phyloP scores from a whole-genome alignment of 2,113 vertebrate genomes.

The Tenebrosternarchus preto region DNA sequence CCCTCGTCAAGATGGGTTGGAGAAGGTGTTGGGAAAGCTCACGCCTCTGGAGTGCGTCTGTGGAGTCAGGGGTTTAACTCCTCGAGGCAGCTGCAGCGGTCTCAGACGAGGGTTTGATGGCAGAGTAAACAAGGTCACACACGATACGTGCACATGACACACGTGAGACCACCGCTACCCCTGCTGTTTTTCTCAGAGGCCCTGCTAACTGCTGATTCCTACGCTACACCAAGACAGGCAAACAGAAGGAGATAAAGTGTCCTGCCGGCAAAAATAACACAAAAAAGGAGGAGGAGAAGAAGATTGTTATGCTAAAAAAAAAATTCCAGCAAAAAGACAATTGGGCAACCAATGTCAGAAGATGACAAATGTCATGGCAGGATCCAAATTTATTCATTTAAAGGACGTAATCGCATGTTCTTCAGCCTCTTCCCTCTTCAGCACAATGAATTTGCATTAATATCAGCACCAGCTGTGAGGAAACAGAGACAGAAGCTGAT shows the following conservation, averaged over 20 bases:
- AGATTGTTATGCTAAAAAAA: no score
- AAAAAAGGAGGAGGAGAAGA: no score
- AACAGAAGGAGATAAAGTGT: background rate
- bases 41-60: background rate
- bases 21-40: background rate
- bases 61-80: background rate
- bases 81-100: background rate
- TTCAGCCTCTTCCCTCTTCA: background rate
- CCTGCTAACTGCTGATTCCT: no score
- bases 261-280: background rate
- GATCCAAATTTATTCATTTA: background rate
- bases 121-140: background rate
- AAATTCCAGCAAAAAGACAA: background rate
- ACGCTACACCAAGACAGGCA: background rate
- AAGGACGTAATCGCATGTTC: constrained; percentile 1
- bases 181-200: no score
- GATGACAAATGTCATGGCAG: background rate
- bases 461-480: background rate
- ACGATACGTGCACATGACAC: background rate
- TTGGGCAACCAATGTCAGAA: background rate
- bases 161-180: background rate
- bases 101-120: background rate
- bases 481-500: background rate
- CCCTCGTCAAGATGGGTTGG: background rate
- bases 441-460: background rate